Evolutionary conservation across 2,113 vertebrate genomes (phyloP).

Genomic region (Pterocles burchelli): DNA sequence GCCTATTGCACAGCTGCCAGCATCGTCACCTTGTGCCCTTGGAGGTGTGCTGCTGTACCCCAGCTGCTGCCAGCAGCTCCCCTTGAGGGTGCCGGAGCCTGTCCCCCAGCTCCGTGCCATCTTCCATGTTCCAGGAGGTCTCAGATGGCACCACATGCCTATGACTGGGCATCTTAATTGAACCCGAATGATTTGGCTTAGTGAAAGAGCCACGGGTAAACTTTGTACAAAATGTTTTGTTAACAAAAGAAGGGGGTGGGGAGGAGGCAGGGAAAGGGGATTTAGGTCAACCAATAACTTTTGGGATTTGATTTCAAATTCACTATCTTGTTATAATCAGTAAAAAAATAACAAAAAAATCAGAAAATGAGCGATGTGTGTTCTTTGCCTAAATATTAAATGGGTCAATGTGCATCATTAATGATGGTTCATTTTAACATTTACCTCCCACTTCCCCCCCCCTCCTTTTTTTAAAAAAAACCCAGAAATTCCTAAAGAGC

Average conservation of each 20-base stretch:
- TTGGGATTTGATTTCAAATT: background rate
- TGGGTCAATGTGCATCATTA: background rate
- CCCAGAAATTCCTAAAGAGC: background rate
- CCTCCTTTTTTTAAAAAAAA: background rate
- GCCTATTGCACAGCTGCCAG: background rate
- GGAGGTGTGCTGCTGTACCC: background rate
- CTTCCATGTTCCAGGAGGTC: background rate
- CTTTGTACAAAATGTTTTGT: background rate
- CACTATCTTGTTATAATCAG: background rate
- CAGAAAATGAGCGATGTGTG: background rate
- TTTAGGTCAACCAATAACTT: background rate
- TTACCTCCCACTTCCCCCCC: background rate
- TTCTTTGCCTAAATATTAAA: background rate
- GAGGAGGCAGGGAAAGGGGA: background rate
- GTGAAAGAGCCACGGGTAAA: background rate
- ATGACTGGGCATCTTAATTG: rapidly evolving
- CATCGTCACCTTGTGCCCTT: background rate
- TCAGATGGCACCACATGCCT: background rate
- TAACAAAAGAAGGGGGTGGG: background rate
- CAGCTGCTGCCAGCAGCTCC: background rate
- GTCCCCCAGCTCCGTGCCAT: background rate
- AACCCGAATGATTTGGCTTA: background rate
- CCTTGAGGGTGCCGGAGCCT: background rate
- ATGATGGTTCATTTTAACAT: background rate
- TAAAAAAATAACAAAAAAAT: background rate